Conservation (phyloP, 2,113 vertebrate genomes). For the Antigone vipio region DNA sequence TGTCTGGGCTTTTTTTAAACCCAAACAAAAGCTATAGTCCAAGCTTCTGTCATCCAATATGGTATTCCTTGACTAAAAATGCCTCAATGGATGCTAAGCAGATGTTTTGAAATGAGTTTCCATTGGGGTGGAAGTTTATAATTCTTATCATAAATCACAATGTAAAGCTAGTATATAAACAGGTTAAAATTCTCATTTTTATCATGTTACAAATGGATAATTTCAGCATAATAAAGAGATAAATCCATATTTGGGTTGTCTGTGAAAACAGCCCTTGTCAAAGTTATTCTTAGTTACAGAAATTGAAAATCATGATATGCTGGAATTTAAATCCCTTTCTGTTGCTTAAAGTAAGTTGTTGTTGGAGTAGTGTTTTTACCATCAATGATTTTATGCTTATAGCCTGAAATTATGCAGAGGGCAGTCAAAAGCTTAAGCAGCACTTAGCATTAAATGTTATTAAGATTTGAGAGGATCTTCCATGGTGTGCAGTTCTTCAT, state of each 20-base stretch:
- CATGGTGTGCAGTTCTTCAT: neutral
- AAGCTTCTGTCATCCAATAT: neutral
- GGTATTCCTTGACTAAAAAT: neutral
- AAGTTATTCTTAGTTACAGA: neutral
- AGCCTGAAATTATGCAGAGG: neutral
- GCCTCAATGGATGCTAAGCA: neutral
- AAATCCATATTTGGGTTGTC: neutral
- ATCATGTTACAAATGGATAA: neutral
- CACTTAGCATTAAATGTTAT: neutral
- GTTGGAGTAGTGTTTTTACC: neutral
- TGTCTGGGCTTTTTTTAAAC: neutral
- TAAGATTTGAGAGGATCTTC: neutral
- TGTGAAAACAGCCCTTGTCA: neutral
- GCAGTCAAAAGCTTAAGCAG: neutral
- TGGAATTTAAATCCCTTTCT: neutral
- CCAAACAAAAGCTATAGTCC: neutral
- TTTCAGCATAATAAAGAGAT: neutral
- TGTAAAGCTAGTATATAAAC: neutral
- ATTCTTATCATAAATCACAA: neutral
- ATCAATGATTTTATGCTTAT: neutral
- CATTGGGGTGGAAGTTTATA: neutral
- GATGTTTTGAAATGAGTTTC: neutral
- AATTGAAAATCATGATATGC: neutral
- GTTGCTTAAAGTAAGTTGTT: neutral
- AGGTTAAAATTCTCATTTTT: neutral